Evolutionary conservation across 2,113 vertebrate species (phyloP), one percentile per base, ranked within the genome.

Genomic region (Desmodus rotundus): DNA sequence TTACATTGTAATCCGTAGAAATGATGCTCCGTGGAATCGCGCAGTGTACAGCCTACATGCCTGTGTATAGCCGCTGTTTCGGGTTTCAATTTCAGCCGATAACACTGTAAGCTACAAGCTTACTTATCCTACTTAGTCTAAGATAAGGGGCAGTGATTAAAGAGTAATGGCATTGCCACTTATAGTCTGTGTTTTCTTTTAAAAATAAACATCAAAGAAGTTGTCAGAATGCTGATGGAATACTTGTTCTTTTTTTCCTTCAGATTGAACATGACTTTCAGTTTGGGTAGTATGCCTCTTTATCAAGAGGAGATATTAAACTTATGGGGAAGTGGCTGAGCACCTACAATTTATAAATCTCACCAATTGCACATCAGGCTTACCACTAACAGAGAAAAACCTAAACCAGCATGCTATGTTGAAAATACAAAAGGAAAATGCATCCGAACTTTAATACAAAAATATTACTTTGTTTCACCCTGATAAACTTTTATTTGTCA

Each of bases 181-280:
- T 31, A 31, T 63, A 31, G 26, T 63, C 28, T 58, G 7, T 58
- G 2, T 87, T 72, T 95, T 56, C 43, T 84, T 87, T 45, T 74
- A 63, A 94, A 95, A n/a, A 78, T 45, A 83, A 26, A 3, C 10
- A 77, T 82, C 78, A 96, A 63, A 72, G 68, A 81, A 33, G 15
- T 81, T 90, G 74, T 80, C 0, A 87, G 43, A 87, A 82, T 77
- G 14, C 19, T 87, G 43, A 14, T 38, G 2, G 20, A 91, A 81
- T 85, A 91, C 87, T 95, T 96, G 38, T 87, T 61, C 47, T 67
- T 26, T 43, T 74, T 90, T 82, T 38, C n/a, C 63, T 92, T 96
- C 80, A 54, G 38, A 28, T 26, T 83, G 28, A 89, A n/a, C 73
- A 78, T 33, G 47, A 38, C 13, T 80, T 94, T 16, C 50, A 50